Evolutionary conservation across 2,113 vertebrate species (phyloP).

Genomic region (Urocolius indicus): DNA sequence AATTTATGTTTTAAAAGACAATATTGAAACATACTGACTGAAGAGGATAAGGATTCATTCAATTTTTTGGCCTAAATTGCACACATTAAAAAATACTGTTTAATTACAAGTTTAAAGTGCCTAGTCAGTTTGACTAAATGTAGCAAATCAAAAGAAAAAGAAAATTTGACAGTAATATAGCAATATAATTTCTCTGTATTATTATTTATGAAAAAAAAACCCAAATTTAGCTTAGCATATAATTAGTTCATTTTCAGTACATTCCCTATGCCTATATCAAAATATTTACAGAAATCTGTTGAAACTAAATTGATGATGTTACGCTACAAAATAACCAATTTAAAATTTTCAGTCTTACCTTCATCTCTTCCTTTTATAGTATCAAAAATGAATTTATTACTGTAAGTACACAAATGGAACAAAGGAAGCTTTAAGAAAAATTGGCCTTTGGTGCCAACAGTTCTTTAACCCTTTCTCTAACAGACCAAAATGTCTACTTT

Average conservation of each 20-base stretch:
- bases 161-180: not conserved
- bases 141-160: constrained; percentile 5
- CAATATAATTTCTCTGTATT: not conserved
- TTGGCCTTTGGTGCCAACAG: not conserved
- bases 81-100: not conserved
- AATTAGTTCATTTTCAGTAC: not conserved
- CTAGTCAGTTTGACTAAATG: constrained; percentile 25
- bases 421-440: not conserved
- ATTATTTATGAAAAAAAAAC: not conserved
- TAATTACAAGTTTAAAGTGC: constrained; percentile 18
- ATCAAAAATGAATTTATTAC: not conserved
- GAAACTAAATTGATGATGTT: not conserved
- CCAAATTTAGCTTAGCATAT: not conserved
- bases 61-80: not conserved
- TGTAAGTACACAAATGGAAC: not conserved
- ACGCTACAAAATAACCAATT: not conserved
- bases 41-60: not conserved
- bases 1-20: not conserved
- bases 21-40: not conserved
- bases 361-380: not conserved
- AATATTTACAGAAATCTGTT: not conserved
- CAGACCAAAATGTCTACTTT: not conserved
- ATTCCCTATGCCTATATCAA: not conserved
- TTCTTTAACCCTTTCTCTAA: not conserved
- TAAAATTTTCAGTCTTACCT: not conserved